Percentiles rank a stretch among this genome's conserved stretches.
Conservation (phyloP, 2,888 invertebrate genomes). For the Drosophila niveifrons region DNA sequence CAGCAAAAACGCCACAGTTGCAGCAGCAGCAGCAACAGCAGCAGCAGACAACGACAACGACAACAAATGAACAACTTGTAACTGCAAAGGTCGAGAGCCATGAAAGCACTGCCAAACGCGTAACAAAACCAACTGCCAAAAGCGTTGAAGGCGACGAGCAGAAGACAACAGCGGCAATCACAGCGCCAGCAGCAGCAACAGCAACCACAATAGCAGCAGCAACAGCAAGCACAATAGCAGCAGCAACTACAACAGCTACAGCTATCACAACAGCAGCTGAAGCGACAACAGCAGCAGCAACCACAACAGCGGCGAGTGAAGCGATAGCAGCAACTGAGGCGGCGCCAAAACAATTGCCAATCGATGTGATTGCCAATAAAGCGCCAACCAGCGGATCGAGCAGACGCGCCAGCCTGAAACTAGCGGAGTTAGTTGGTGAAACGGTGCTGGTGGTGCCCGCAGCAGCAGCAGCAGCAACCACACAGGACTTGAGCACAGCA, state of each 20-base stretch:
- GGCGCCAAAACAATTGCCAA: constrained; percentile 46
- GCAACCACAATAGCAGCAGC: constrained; percentile 37
- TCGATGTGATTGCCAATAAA: constrained; percentile 68
- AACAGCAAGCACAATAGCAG: constrained; percentile 15
- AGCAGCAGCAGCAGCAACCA: constrained; percentile 26
- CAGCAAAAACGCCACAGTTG: constrained; percentile 14
- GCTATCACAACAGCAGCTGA: constrained; percentile 18
- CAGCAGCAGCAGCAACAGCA: constrained; percentile 29
- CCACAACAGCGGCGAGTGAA: constrained; percentile 22
- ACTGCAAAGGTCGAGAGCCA: constrained; percentile 65
- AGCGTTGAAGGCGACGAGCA: constrained; percentile 41
- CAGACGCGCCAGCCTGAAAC: constrained; percentile 67
- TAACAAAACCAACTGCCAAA: constrained; percentile 66
- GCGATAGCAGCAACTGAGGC: constrained; percentile 35
- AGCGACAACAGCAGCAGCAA: constrained; percentile 17
- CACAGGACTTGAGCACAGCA: constrained; percentile 36
- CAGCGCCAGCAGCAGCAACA: constrained; percentile 24
- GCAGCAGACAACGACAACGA: constrained; percentile 19
- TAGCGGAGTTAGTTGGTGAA: constrained; percentile 73
- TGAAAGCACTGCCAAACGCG: constrained; percentile 60
- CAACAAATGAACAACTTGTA: constrained; percentile 67
- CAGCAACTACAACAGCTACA: constrained; percentile 19
- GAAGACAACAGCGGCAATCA: constrained; percentile 33
- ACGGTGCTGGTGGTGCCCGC: constrained; percentile 66
- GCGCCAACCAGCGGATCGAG: constrained; percentile 67